Base-by-base conservation (phyloP, 2,888 invertebrate genomes). In the Smittia aterrima region DNA sequence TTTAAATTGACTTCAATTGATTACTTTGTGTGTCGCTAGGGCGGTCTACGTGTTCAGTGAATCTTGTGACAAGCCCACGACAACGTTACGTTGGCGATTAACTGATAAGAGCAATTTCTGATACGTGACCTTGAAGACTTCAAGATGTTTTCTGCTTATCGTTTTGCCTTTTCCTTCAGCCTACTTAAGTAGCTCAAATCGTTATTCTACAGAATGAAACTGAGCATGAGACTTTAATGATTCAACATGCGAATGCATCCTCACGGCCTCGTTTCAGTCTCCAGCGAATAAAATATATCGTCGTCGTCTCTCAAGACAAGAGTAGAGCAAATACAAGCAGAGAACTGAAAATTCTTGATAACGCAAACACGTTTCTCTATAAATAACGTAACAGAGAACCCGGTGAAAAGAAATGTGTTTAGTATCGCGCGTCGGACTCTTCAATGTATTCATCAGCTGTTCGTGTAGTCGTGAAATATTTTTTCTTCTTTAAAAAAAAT, bases 311-410 rank as follows among this genome's bases (percentile, higher is more conserved):
- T n/a, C n/a, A n/a, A n/a, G n/a, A n/a, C n/a, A n/a, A n/a, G 16
- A 47, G 20, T 2, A 58, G 58, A 58, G 58, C 20, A 18, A n/a
- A n/a, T 4, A 58, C 20, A 58, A 16, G 4, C 58, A 53, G n/a
- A 53, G n/a, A 2, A 58, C 20, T 6, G 18, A 58, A 58, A 58
- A 41, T 66, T 68, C 4, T 7, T 67, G 66, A 66, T 66, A 66
- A 66, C 66, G 66, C n/a, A 66, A 66, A 68, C 27, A 38, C 38
- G 38, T 66, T 66, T 27, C 38, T 27, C 32, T 66, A 66, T 66
- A 40, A 66, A 66, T 66, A 66, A 64, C 18, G 58, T 16, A 22
- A 58, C 13, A 18, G 20, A 11, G 62, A 25, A 64, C 16, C 38
- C 40, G 66, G 38, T 66, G 18, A 66, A 38, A 64, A 25, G 27